Percentiles rank a stretch among this genome's conserved stretches.
Evolutionary conservation across 2,888 invertebrate genomes (phyloP).

Genomic region (Tetanocera ferruginea): DNA sequence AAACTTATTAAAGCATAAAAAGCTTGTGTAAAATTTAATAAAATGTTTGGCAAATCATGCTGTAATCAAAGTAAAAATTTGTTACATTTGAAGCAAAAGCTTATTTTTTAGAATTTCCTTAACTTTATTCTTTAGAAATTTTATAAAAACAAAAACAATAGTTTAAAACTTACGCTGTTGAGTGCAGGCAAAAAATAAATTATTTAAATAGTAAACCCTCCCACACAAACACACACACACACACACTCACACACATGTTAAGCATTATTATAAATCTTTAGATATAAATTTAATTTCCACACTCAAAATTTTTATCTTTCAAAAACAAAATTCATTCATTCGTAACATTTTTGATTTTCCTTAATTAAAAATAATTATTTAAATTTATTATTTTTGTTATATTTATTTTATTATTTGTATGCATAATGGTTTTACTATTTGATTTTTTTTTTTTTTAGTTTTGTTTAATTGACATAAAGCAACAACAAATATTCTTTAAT

Average conservation of each 20-base stretch:
- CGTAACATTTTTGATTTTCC: constrained; percentile 22
- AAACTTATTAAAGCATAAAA: background rate
- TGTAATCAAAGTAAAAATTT: no score
- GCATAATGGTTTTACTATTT: background rate
- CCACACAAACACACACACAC: background rate
- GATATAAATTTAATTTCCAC: background rate
- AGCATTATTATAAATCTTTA: constrained; percentile 14
- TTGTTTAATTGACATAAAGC: background rate
- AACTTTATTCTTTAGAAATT: background rate
- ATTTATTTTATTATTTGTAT: constrained; percentile 34
- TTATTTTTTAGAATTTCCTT: background rate
- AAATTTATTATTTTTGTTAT: constrained; percentile 28
- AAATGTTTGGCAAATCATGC: no score
- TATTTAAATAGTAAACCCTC: background rate
- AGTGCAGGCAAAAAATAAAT: background rate
- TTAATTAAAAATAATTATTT: constrained; percentile 33
- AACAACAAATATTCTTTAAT: background rate
- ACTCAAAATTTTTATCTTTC: constrained; percentile 10
- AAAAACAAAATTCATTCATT: constrained; percentile 19
- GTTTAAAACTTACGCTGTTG: constrained; percentile 11
- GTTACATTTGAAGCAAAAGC: background rate
- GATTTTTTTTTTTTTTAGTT: background rate
- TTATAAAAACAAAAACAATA: background rate
- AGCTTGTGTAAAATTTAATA: no score
- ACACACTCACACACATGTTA: background rate